Conservation (phyloP, 2,113 vertebrate species). For the Mystacornis crossleyi region DNA sequence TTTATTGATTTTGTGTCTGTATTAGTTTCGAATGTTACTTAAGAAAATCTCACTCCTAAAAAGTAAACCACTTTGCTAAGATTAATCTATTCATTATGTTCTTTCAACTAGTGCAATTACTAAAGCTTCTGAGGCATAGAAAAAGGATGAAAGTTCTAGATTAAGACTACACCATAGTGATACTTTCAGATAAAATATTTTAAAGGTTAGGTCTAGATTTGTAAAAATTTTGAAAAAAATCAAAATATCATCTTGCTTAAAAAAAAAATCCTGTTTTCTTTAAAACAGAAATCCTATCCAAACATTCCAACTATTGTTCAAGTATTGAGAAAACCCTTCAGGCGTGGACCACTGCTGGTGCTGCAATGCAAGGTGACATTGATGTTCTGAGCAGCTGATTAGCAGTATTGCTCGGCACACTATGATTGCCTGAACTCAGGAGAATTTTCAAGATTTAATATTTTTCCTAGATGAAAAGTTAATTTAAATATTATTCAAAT, state of each 20-base stretch:
- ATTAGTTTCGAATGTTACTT: not conserved
- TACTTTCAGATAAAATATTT: not conserved
- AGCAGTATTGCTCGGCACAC: not conserved
- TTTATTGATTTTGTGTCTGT: not conserved
- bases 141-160: not conserved
- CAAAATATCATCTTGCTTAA: not conserved
- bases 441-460: not conserved
- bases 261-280: not conserved
- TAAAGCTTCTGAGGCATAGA: not conserved
- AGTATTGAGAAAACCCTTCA: not conserved
- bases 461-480: slow-evolving; percentile 31
- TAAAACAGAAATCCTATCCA: not conserved
- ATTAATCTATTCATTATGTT: not conserved
- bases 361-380: not conserved
- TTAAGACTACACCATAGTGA: not conserved
- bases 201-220: not conserved
- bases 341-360: not conserved
- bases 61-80: not conserved
- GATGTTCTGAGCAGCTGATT: not conserved
- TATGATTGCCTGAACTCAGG: not conserved
- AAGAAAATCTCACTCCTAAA: not conserved
- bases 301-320: not conserved
- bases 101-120: not conserved
- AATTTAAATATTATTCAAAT: slow-evolving; percentile 29
- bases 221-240: not conserved